Conservation (phyloP, 2,797 vertebrate genomes). For the Selene dorsalis region DNA sequence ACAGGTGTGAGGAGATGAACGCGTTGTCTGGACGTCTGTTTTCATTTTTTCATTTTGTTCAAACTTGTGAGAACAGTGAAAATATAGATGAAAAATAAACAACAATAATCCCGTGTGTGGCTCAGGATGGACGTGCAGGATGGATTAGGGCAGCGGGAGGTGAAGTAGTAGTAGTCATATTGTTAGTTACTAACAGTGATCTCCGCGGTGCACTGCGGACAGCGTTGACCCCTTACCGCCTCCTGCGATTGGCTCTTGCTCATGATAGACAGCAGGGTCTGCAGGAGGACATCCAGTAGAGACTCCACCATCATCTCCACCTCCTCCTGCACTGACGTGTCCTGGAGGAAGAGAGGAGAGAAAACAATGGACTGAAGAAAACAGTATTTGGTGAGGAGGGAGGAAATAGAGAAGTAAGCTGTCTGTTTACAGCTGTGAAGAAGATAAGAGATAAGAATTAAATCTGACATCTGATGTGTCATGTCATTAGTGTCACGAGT, state of each 20-base stretch:
- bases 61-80: too few species aligned
- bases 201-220: conserved; percentile 98
- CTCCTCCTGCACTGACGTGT: conserved; percentile 92
- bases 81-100: neutral
- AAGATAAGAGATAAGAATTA: too few species aligned
- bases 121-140: neutral
- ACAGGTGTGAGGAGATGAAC: neutral
- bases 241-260: conserved; percentile 99
- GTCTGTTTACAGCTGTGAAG: neutral
- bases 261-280: conserved; percentile 97
- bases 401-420: neutral
- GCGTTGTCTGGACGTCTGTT: neutral
- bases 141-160: conserved; percentile 30
- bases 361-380: neutral
- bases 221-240: conserved; percentile 99
- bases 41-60: neutral
- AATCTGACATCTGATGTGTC: too few species aligned
- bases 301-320: conserved; percentile 99
- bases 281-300: conserved; percentile 96
- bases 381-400: too few species aligned
- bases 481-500: too few species aligned
- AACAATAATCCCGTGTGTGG: neutral
- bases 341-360: conserved; percentile 36
- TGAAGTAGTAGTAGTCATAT: conserved; percentile 85
- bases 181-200: conserved; percentile 99